Evolutionary conservation across 1,140 invertebrate genomes (phyloP).

Genomic region (Paraescarpia echinospica): DNA sequence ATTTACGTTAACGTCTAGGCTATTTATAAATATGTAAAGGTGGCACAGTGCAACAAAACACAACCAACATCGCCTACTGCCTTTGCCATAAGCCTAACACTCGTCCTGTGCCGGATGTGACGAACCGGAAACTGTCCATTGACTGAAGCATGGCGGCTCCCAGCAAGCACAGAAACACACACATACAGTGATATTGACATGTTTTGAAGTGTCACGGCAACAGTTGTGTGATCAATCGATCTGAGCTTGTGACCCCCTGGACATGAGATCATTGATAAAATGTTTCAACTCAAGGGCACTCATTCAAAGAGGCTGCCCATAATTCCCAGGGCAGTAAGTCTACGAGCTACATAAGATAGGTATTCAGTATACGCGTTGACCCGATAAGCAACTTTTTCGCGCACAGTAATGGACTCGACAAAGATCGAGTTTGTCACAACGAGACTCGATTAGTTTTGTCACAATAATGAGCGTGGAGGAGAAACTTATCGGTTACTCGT

Average conservation of each 20-base stretch:
- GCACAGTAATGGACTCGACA: neutral
- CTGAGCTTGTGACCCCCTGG: neutral
- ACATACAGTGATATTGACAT: neutral
- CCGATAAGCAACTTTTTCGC: neutral
- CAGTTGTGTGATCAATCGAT: neutral
- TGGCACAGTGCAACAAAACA: neutral
- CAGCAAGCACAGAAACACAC: no score
- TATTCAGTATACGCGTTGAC: neutral
- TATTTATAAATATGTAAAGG: neutral
- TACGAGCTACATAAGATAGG: neutral
- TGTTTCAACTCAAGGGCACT: neutral
- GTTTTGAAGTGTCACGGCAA: neutral
- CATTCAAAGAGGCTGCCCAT: neutral
- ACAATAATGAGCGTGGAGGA: neutral
- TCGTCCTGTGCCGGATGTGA: no score
- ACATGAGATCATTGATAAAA: neutral
- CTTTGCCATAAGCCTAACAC: neutral
- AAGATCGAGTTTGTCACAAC: neutral
- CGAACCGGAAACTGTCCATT: no score
- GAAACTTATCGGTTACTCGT: neutral
- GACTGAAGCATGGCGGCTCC: no score
- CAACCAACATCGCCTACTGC: neutral
- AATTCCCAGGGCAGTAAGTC: neutral
- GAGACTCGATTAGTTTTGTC: slow-evolving; percentile 5
- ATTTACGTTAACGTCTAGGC: neutral